Conservation (phyloP, 2,888 invertebrate species). For the Xestia xanthographa region DNA sequence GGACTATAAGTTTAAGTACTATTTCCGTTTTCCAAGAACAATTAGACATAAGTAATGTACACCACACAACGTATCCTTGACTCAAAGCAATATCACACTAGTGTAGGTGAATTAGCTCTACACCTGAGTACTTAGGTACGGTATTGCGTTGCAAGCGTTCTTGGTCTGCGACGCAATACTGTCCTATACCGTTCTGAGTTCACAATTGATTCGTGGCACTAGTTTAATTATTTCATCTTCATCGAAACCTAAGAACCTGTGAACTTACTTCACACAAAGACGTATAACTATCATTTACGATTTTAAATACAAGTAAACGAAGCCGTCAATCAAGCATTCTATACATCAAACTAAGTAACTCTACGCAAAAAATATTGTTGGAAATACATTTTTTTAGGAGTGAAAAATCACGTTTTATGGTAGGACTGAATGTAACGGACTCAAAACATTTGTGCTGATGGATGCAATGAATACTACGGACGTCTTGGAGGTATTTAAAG, state of each 20-base stretch:
- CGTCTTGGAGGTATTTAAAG: too few species aligned
- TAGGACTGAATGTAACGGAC: too few species aligned
- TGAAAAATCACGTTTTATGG: too few species aligned
- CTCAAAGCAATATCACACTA: background rate
- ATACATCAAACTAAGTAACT: too few species aligned
- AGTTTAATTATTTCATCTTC: background rate
- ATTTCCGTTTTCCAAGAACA: background rate
- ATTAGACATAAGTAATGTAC: background rate
- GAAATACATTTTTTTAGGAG: too few species aligned
- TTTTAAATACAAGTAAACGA: background rate
- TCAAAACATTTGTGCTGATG: too few species aligned
- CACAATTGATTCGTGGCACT: background rate
- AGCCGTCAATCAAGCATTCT: too few species aligned
- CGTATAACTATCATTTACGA: background rate
- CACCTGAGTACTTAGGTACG: background rate
- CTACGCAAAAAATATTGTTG: too few species aligned
- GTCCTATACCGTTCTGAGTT: too few species aligned
- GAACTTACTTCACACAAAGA: background rate
- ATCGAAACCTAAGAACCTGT: background rate
- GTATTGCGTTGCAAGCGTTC: background rate
- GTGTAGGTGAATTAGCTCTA: background rate
- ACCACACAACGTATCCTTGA: slow-evolving; percentile 9
- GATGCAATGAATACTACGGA: too few species aligned
- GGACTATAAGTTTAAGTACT: too few species aligned
- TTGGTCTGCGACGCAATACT: background rate